These are phyloP conservation scores for Habrosyne pyritoides DNA, from an alignment of 2,888 invertebrate genomes.

Conservation along the genomic window DNA sequence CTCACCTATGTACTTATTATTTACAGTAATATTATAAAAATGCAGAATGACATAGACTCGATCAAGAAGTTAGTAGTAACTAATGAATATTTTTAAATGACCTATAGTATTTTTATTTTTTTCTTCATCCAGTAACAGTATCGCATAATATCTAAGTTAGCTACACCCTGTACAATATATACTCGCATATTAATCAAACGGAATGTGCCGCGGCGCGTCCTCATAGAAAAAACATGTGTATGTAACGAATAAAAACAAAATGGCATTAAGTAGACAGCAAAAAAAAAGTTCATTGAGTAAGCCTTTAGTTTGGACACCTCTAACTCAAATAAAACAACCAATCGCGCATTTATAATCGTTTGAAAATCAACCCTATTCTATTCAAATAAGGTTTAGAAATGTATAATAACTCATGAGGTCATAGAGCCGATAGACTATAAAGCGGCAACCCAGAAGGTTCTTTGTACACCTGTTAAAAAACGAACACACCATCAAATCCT, in stretches of 20 bases:
- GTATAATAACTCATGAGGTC: not conserved
- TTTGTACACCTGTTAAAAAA: conserved; percentile 71
- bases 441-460: conserved; percentile 41
- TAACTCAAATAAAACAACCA: conserved; percentile 14
- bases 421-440: conserved; percentile 11
- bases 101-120: no score
- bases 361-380: conserved; percentile 24
- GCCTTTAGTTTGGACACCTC: conserved; percentile 50
- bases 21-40: no score
- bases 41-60: no score
- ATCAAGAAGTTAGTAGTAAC: no score
- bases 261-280: conserved; percentile 72
- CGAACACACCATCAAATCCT: conserved; percentile 61
- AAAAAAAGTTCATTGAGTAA: conserved; percentile 72
- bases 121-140: conserved; percentile 3
- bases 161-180: conserved; percentile 18
- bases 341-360: conserved; percentile 4
- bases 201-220: conserved; percentile 64
- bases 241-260: conserved; percentile 77
- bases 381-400: conserved; percentile 10
- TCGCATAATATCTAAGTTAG: not conserved
- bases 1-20: no score
- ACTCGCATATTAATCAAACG: conserved; percentile 66
- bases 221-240: conserved; percentile 69
- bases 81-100: no score